Evolutionary conservation across 2,113 vertebrate genomes (phyloP).

Genomic region (Mugil cephalus): DNA sequence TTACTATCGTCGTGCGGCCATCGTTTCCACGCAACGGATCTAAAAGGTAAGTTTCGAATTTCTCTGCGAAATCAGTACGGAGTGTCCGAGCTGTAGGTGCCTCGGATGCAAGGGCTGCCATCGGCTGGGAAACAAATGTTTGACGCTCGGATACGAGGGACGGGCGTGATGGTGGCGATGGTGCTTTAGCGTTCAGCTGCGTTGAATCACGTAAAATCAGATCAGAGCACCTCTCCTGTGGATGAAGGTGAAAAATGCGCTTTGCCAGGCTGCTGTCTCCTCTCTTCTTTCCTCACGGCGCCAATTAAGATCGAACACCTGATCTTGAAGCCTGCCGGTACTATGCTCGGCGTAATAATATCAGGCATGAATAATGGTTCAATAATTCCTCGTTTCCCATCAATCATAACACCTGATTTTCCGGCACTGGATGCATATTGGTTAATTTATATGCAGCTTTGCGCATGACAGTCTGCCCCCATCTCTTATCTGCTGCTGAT

Average conservation of each 20-base stretch:
- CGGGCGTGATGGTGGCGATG: too few species aligned
- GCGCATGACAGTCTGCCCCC: slow-evolving; percentile 35
- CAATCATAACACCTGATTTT: slow-evolving; percentile 3
- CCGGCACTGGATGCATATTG: slow-evolving; percentile 30
- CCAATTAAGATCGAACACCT: slow-evolving; percentile 12
- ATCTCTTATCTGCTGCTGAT: neutral
- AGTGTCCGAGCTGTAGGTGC: neutral
- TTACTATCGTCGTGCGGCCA: slow-evolving; percentile 57
- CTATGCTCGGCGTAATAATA: neutral
- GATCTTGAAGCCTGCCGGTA: neutral
- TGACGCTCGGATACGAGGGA: neutral
- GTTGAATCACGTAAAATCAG: neutral
- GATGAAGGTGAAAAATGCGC: neutral
- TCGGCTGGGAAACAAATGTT: neutral
- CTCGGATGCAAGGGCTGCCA: neutral
- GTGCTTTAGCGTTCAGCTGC: too few species aligned
- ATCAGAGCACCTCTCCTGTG: neutral
- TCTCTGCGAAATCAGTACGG: neutral
- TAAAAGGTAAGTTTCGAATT: slow-evolving; percentile 63
- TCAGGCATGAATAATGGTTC: neutral
- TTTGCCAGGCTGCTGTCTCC: neutral
- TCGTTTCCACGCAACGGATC: slow-evolving; percentile 58
- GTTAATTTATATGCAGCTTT: slow-evolving; percentile 34
- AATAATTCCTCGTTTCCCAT: neutral
- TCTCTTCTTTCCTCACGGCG: too few species aligned